These are phyloP conservation scores for Macroramphosus scolopax DNA, from an alignment of 2,797 vertebrate species.

Conservation along the genomic window DNA sequence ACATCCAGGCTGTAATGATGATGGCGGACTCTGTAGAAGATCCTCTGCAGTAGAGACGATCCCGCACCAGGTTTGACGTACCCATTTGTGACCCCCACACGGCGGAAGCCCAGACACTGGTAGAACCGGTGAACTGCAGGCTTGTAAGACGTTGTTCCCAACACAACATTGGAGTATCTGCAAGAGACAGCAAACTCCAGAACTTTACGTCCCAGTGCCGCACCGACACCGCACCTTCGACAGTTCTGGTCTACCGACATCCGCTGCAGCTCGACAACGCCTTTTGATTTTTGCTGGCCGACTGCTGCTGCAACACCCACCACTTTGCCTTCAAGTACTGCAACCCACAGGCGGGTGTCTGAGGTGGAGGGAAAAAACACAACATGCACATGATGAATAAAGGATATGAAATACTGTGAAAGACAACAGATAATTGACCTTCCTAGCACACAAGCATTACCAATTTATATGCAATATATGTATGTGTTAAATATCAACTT, in stretches of 20 bases:
- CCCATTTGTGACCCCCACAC: constrained; percentile 77
- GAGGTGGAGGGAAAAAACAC: constrained; percentile 13
- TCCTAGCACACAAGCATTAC: no score
- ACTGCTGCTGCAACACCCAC: constrained; percentile 83
- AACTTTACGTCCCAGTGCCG: constrained; percentile 82
- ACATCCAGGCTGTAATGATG: constrained; percentile 48
- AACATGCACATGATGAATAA: constrained; percentile 2
- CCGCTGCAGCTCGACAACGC: constrained; percentile 78
- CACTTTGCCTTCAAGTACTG: constrained; percentile 78
- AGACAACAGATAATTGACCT: not conserved
- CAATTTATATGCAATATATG: no score
- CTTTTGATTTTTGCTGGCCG: constrained; percentile 66
- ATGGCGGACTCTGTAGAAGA: constrained; percentile 54
- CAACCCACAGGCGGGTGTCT: constrained; percentile 88
- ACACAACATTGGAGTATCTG: constrained; percentile 76
- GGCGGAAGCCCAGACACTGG: constrained; percentile 83
- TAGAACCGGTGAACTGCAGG: constrained; percentile 83
- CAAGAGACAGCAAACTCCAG: constrained; percentile 82
- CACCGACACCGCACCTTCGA: constrained; percentile 78
- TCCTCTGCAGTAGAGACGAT: constrained; percentile 14
- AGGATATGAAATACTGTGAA: not conserved
- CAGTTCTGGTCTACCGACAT: constrained; percentile 84
- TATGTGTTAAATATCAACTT: no score
- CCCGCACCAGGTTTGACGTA: constrained; percentile 51
- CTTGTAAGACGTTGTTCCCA: constrained; percentile 84